These are phyloP conservation scores for Epirrhoe alternata DNA, from an alignment of 2,888 invertebrate species.

Conservation along the genomic window DNA sequence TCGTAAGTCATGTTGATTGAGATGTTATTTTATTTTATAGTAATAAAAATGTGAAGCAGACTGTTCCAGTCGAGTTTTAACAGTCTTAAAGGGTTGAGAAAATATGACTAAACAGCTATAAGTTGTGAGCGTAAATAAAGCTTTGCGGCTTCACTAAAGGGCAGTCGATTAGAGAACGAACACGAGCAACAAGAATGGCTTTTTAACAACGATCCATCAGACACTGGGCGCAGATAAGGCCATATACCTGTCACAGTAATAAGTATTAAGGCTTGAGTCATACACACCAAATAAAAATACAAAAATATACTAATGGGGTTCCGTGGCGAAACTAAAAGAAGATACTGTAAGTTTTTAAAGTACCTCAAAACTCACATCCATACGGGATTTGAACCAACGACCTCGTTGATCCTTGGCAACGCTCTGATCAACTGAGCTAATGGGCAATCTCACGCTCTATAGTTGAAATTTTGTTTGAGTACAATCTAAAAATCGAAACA, in stretches of 20 bases:
- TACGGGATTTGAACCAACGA: too few species aligned
- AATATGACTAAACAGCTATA: constrained; percentile 49
- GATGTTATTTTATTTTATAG: neutral
- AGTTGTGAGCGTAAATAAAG: constrained; percentile 54
- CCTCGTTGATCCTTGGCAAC: too few species aligned
- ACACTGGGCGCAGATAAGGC: constrained; percentile 69
- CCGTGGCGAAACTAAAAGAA: constrained; percentile 31
- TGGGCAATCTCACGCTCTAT: too few species aligned
- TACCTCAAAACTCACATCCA: too few species aligned
- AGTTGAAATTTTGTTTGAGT: too few species aligned
- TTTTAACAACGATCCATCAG: constrained; percentile 79
- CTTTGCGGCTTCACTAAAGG: constrained; percentile 64
- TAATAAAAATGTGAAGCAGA: constrained; percentile 7
- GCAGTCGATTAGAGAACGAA: constrained; percentile 64
- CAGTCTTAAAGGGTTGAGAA: constrained; percentile 28
- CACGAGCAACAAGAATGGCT: constrained; percentile 65
- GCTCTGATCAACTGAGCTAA: too few species aligned
- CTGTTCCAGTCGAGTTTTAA: constrained; percentile 1
- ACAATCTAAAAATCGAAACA: too few species aligned
- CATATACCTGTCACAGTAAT: constrained; percentile 76
- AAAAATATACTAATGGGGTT: constrained; percentile 55
- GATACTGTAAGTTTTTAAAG: neutral
- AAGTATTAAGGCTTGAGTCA: constrained; percentile 69
- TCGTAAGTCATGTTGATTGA: neutral
- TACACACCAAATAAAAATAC: constrained; percentile 53